Evolutionary conservation across 1,140 invertebrate genomes (phyloP).

Genomic region (Aplysia californica): DNA sequence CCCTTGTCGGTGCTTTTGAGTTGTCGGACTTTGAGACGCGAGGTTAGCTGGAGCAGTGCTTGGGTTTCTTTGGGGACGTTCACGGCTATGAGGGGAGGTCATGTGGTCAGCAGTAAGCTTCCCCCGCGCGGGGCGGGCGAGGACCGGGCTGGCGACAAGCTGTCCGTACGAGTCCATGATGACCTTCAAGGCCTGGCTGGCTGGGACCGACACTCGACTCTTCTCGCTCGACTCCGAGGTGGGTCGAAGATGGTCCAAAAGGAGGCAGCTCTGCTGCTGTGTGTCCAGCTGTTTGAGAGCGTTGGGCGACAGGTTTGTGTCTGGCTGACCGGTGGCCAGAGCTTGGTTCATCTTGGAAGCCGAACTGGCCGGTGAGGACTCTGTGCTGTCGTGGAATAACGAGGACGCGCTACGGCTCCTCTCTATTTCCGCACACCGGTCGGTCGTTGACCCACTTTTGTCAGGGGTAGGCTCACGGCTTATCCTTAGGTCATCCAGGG

Average conservation of each 20-base stretch:
- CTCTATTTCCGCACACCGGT: background rate
- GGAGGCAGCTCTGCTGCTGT: background rate
- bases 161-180: constrained; percentile 21
- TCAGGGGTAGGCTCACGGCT: constrained; percentile 2
- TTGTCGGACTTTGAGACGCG: no score
- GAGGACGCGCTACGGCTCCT: constrained; percentile 11
- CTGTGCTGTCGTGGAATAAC: constrained; percentile 9
- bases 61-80: no score
- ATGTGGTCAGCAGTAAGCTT: no score
- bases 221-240: background rate
- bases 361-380: constrained; percentile 23
- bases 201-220: background rate
- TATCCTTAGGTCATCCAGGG: constrained; percentile 12
- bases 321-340: background rate
- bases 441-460: background rate
- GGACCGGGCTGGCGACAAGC: no score
- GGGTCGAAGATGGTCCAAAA: background rate
- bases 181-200: constrained; percentile 10
- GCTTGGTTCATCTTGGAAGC: constrained; percentile 24
- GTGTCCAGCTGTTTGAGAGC: constrained; percentile 19
- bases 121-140: no score
- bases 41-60: no score
- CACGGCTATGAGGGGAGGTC: no score
- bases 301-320: constrained; percentile 19
- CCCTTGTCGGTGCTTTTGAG: no score